A percentile compares a stretch with the other conserved stretches of the same genome.
These are phyloP conservation scores for Notospermus geniculatus DNA, from an alignment of 1,140 invertebrate species.

Conservation along the genomic window DNA sequence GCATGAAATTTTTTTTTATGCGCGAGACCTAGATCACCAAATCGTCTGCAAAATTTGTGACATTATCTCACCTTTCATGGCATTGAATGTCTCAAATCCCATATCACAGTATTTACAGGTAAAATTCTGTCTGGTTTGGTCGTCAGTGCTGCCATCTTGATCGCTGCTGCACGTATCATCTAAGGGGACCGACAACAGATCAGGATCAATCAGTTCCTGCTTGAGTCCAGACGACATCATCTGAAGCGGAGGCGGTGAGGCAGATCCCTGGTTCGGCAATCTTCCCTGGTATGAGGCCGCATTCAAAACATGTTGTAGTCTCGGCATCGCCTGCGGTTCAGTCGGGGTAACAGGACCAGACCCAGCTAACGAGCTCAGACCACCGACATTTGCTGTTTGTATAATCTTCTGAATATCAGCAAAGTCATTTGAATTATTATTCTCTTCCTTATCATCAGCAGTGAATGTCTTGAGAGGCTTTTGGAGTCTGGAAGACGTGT, in stretches of 20 bases:
- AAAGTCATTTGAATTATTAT: slow-evolving; percentile 5
- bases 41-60: no score
- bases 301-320: background rate
- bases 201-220: background rate
- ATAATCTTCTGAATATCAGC: slow-evolving; percentile 9
- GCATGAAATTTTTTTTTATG: no score
- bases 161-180: background rate
- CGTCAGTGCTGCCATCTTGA: slow-evolving; percentile 71
- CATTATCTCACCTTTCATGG: slow-evolving; percentile 43
- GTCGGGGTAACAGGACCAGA: background rate
- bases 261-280: background rate
- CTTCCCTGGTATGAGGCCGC: background rate
- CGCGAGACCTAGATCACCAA: no score
- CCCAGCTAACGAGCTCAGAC: background rate
- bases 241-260: background rate
- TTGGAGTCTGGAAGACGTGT: no score
- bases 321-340: background rate
- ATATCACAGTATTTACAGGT: slow-evolving; percentile 81
- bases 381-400: slow-evolving; percentile 1
- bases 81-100: slow-evolving; percentile 80
- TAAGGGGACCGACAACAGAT: background rate
- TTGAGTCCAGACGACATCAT: background rate
- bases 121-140: slow-evolving; percentile 70
- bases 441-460: slow-evolving; percentile 19
- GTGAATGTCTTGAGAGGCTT: background rate